Conservation (phyloP, 1,140 invertebrate species). For the Eupristina koningsbergeri region DNA sequence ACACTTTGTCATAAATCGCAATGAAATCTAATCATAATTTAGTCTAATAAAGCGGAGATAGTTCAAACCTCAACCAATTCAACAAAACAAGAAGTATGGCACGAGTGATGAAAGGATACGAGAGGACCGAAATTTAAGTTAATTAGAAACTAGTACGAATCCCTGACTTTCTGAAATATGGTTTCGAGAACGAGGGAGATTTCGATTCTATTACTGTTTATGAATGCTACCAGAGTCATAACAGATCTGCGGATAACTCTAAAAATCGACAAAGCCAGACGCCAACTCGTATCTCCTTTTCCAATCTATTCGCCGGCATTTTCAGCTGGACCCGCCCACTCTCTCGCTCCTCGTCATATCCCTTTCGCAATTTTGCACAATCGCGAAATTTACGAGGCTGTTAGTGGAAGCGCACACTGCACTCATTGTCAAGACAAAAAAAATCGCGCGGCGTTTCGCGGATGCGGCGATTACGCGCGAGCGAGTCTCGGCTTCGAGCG, state of each 20-base stretch:
- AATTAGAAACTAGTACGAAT: constrained; percentile 11
- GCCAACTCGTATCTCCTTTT: constrained; percentile 43
- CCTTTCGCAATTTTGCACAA: constrained; percentile 19
- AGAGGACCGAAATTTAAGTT: constrained; percentile 4
- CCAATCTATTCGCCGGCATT: constrained; percentile 31
- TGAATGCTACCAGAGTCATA: neutral
- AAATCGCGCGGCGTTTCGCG: neutral
- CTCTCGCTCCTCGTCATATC: neutral
- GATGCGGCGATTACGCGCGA: too few relatives aligned
- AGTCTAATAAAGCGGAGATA: too few relatives aligned
- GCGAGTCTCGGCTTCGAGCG: too few relatives aligned
- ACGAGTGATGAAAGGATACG: too few relatives aligned
- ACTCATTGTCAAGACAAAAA: constrained; percentile 30
- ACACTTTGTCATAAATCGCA: too few relatives aligned
- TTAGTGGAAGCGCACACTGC: constrained; percentile 8
- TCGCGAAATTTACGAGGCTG: constrained; percentile 7
- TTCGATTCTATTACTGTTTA: neutral
- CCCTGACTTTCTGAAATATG: neutral
- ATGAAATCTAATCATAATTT: too few relatives aligned
- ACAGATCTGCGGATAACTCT: neutral
- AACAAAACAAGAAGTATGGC: too few relatives aligned
- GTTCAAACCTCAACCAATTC: too few relatives aligned
- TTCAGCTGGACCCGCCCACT: constrained; percentile 17
- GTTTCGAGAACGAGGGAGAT: neutral
- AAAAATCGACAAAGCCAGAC: constrained; percentile 17